Conservation (phyloP, 1,140 invertebrate species). For the Sycobia sp. region DNA sequence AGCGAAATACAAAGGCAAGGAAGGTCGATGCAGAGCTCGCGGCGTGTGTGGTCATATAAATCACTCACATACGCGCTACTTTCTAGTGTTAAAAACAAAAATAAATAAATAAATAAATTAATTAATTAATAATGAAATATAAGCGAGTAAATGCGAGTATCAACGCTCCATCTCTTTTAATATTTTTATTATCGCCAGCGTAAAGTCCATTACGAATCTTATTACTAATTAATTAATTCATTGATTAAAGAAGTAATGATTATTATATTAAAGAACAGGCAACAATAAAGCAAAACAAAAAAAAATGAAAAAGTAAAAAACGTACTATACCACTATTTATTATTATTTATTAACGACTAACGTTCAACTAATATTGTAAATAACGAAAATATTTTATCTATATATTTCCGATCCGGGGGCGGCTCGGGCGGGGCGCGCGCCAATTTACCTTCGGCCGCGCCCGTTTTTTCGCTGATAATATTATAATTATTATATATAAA, state of each 20-base stretch:
- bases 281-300: slow-evolving; percentile 26
- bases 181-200: slow-evolving; percentile 61
- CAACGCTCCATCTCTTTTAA: slow-evolving; percentile 59
- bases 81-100: slow-evolving; percentile 50
- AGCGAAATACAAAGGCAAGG: too few species aligned
- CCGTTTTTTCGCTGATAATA: slow-evolving; percentile 32
- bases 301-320: slow-evolving; percentile 34
- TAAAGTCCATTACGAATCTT: slow-evolving; percentile 45
- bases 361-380: slow-evolving; percentile 62
- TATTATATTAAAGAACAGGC: too few species aligned
- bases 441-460: slow-evolving; percentile 52
- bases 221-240: slow-evolving; percentile 31
- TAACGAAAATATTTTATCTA: slow-evolving; percentile 64
- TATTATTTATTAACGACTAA: slow-evolving; percentile 60
- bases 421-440: slow-evolving; percentile 40
- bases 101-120: too few species aligned
- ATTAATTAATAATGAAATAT: too few species aligned
- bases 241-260: slow-evolving; percentile 28
- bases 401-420: slow-evolving; percentile 59
- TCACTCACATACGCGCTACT: slow-evolving; percentile 40
- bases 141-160: slow-evolving; percentile 31
- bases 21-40: slow-evolving; percentile 38
- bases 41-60: slow-evolving; percentile 18
- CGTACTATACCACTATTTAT: slow-evolving; percentile 58
- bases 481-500: slow-evolving; percentile 33